phyloP scores from a whole-genome alignment of 2,113 vertebrate genomes.

The Myrmecobius fasciatus region DNA sequence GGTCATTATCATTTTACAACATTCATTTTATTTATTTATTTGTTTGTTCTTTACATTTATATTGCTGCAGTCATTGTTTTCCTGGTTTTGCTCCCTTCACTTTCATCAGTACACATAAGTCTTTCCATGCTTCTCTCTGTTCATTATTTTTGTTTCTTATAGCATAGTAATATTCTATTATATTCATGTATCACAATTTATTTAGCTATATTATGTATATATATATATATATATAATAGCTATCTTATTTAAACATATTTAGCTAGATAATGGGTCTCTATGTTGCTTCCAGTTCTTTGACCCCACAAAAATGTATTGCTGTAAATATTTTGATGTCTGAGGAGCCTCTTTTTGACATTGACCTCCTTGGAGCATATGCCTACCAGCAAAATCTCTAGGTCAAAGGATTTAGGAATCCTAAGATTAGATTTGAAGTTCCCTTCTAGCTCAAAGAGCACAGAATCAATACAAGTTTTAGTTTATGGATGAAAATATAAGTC shows the following conservation, averaged over 20 bases:
- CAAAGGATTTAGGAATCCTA: background rate
- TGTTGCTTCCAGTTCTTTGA: background rate
- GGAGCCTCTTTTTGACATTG: background rate
- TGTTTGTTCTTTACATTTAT: background rate
- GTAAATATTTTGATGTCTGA: background rate
- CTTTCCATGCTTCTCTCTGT: background rate
- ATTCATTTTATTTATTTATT: background rate
- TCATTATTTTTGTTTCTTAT: background rate
- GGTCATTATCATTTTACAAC: background rate
- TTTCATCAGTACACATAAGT: background rate
- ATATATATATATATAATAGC: no score
- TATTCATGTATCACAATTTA: background rate
- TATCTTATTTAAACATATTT: background rate
- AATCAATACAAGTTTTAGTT: background rate
- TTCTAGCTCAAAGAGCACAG: background rate
- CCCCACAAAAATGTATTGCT: background rate
- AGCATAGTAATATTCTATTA: background rate
- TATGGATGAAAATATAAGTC: background rate
- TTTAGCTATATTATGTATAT: background rate
- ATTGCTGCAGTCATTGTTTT: background rate
- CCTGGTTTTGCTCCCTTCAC: background rate
- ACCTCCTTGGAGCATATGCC: background rate
- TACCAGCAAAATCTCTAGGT: background rate
- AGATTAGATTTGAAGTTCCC: background rate
- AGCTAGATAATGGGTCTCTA: background rate